Conservation (phyloP, 2,797 vertebrate genomes). For the Micrastur ruficollis region DNA sequence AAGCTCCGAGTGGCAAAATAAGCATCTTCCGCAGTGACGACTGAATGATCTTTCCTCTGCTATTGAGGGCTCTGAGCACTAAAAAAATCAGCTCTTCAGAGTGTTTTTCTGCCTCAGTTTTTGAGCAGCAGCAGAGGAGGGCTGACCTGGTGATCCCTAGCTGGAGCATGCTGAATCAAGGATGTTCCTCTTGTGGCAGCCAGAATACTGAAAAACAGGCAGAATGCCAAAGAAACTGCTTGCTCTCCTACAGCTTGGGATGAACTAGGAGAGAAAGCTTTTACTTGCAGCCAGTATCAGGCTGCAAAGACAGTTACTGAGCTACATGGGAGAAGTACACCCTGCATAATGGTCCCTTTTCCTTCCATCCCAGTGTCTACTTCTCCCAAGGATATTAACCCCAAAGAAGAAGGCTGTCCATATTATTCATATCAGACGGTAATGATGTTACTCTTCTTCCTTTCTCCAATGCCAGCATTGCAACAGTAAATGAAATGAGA, state of each 20-base stretch:
- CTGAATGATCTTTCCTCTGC: background rate
- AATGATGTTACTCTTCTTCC: background rate
- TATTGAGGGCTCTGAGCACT: background rate
- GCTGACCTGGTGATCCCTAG: background rate
- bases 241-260: background rate
- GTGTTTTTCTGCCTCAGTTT: background rate
- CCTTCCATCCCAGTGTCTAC: background rate
- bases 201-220: background rate
- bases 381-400: background rate
- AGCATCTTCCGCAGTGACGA: background rate
- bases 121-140: background rate
- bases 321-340: background rate
- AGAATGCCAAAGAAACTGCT: background rate
- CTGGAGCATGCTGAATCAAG: background rate
- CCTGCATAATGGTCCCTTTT: background rate
- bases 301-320: background rate
- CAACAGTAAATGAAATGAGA: background rate
- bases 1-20: background rate
- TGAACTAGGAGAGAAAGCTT: background rate
- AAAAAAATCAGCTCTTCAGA: background rate
- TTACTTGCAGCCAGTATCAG: background rate
- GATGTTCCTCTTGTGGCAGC: background rate
- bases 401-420: background rate
- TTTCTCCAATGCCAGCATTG: background rate
- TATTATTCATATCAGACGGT: background rate